Conservation (phyloP, 1,140 invertebrate genomes). For the Zophobas morio region DNA sequence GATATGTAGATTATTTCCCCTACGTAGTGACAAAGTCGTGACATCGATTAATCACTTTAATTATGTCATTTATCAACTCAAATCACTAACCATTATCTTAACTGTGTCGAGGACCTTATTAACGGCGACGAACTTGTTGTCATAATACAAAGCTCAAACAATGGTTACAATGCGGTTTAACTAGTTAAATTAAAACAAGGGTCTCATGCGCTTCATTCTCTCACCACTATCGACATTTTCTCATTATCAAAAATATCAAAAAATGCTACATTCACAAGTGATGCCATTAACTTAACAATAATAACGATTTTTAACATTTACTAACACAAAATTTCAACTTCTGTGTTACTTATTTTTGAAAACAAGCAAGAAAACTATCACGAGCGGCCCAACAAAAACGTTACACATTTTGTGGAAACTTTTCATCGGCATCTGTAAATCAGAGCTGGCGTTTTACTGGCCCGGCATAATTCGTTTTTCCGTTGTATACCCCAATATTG, state of each 20-base stretch:
- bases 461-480: neutral
- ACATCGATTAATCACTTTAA: slow-evolving; percentile 47
- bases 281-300: no score
- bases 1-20: slow-evolving; percentile 41
- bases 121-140: slow-evolving; percentile 21
- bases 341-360: no score
- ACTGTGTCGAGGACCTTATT: slow-evolving; percentile 44
- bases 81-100: slow-evolving; percentile 47
- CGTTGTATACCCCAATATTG: neutral
- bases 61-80: slow-evolving; percentile 48
- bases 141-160: slow-evolving; percentile 32
- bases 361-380: no score
- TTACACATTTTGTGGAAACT: no score
- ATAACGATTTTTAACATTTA: no score
- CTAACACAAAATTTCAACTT: no score
- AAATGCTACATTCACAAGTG: no score
- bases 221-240: no score
- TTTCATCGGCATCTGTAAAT: no score
- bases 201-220: neutral
- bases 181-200: neutral
- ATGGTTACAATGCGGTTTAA: slow-evolving; percentile 1
- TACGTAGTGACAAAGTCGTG: slow-evolving; percentile 44
- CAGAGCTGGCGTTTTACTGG: no score
- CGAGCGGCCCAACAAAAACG: no score
- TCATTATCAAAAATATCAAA: no score